Percentiles rank a stretch among this genome's conserved stretches.
Conservation (phyloP, 2,888 invertebrate genomes). For the Tortrix viridana region DNA sequence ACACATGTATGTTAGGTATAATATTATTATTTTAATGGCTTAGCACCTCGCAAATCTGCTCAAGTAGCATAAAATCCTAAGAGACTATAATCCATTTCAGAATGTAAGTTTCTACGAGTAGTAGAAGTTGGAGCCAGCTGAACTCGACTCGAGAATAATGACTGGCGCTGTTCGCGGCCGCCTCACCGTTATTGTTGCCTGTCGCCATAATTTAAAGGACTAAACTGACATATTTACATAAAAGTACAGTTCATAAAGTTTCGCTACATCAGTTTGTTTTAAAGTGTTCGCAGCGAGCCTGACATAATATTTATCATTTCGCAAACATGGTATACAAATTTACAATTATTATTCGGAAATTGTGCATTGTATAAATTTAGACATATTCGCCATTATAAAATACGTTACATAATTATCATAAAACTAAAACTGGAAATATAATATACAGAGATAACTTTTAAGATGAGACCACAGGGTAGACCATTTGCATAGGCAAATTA, state of each 20-base stretch:
- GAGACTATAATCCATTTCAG: constrained; percentile 22
- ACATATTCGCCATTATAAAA: too few species aligned
- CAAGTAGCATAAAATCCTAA: constrained; percentile 16
- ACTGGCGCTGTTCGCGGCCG: constrained; percentile 46
- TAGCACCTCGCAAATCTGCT: background rate
- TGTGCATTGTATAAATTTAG: too few species aligned
- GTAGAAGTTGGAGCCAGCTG: constrained; percentile 41
- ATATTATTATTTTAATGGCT: constrained; percentile 2
- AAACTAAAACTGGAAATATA: too few species aligned
- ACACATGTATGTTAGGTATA: background rate
- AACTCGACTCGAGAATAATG: constrained; percentile 51
- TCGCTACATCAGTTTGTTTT: constrained; percentile 35
- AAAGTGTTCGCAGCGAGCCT: constrained; percentile 20
- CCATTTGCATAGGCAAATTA: too few species aligned
- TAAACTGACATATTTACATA: constrained; percentile 55
- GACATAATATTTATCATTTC: constrained; percentile 31
- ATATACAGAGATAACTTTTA: too few species aligned
- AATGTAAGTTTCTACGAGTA: constrained; percentile 13
- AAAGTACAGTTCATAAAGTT: constrained; percentile 45
- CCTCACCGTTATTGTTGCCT: constrained; percentile 48
- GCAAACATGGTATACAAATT: constrained; percentile 9
- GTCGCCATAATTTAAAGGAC: constrained; percentile 57
- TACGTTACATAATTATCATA: too few species aligned
- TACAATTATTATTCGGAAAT: constrained; percentile 23
- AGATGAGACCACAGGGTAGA: too few species aligned